Evolutionary conservation across 2,797 vertebrate genomes (phyloP).

Genomic region (Typhlichthys subterraneus): DNA sequence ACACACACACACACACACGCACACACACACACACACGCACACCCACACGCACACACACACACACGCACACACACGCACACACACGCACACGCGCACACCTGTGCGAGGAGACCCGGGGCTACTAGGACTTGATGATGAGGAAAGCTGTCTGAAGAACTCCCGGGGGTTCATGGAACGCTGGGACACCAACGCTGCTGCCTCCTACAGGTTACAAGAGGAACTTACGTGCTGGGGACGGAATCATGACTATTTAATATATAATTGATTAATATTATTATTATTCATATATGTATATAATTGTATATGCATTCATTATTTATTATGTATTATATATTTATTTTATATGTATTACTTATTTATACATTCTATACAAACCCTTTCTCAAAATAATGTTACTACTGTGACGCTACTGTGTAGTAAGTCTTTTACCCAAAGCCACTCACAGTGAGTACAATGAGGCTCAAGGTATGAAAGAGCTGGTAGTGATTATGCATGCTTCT

Average conservation of each 20-base stretch:
- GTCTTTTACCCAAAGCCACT: too few relatives aligned
- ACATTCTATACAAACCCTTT: too few relatives aligned
- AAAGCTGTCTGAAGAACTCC: conserved; percentile 85
- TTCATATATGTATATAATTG: not conserved
- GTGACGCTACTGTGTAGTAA: too few relatives aligned
- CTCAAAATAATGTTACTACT: too few relatives aligned
- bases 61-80: not conserved
- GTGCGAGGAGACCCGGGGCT: conserved; percentile 71
- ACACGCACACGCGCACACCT: conserved; percentile 52
- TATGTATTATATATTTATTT: too few relatives aligned
- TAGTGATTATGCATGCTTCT: too few relatives aligned
- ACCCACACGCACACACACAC: not conserved
- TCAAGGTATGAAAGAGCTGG: too few relatives aligned
- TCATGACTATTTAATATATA: not conserved
- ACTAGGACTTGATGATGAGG: conserved; percentile 69
- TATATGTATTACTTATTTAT: too few relatives aligned
- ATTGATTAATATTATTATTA: not conserved
- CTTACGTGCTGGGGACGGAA: not conserved
- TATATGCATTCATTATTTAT: not conserved
- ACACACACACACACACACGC: conserved; percentile 5
- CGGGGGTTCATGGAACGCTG: conserved; percentile 82
- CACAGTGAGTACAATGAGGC: too few relatives aligned
- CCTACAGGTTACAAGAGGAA: conserved; percentile 60
- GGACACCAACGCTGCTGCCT: conserved; percentile 82
- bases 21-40: conserved; percentile 3